Base-by-base conservation (phyloP, 2,113 vertebrate genomes). In the Coptodon rendalli region DNA sequence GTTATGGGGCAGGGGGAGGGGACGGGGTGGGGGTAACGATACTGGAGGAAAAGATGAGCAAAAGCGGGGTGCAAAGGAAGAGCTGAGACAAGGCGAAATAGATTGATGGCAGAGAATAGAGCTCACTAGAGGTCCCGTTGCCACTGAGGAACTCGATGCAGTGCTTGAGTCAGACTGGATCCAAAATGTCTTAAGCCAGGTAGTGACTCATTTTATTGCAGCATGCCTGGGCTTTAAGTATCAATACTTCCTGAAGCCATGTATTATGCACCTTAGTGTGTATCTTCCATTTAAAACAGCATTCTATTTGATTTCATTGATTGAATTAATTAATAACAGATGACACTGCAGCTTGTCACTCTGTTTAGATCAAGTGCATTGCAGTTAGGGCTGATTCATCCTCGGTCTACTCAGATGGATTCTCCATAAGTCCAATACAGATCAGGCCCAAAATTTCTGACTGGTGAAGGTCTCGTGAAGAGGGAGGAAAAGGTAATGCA, bases 1-100 rank as follows among this genome's bases (percentile, higher is more conserved):
- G 89, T 93, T 93, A 92, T 90, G 84, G 90, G 91, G 88, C 85
- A 54, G 88, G 54, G 43, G n/a, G 56, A 53, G 52, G 22, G 31
- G 54, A 38, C 11, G 11, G 63, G 19, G 76, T 53, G 63, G 82
- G 34, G 63, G 63, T 68, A 68, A 68, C 2, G 19, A 38, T 68
- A 48, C 27, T 22, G 63, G 56, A 81, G 87, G 82, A 80, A 89
- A 81, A 83, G 71, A 92, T 81, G 84, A 90, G 81, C 80, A 83
- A 59, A 88, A 82, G 61, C 48, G 52, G 43, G 78, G 81, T 48
- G 85, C 54, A 78, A 61, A 52, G 61, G 52, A 90, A 82, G 63
- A 83, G 79, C 81, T 29, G 59, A 81, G 83, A 81, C 19, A 34
- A 38, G 63, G 85, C 29, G 13, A 82, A 36, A 48, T 31, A 31